phyloP scores from a whole-genome alignment of 2,113 vertebrate species.

The Actenoides lindsayi region DNA sequence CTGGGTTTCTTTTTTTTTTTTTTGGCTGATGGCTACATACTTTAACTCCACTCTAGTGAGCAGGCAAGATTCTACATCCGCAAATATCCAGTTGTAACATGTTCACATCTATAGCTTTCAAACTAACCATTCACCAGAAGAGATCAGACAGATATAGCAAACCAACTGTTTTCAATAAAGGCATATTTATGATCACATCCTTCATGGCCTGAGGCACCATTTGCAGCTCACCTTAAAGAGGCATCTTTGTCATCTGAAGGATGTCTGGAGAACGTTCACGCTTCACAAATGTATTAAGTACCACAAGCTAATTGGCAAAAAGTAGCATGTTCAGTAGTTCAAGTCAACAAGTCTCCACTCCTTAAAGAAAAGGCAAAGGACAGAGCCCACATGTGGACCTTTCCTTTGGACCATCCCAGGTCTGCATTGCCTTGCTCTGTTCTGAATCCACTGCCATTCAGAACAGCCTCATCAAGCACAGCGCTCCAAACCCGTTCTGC shows the following conservation, averaged over 20 bases:
- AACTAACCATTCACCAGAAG: background rate
- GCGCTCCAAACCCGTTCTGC: background rate
- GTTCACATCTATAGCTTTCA: background rate
- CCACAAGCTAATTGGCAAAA: background rate
- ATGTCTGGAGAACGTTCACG: background rate
- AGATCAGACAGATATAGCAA: background rate
- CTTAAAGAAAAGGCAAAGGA: background rate
- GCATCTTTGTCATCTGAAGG: background rate
- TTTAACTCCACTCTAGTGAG: background rate
- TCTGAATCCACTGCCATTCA: rapidly evolving
- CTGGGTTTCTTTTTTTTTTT: background rate
- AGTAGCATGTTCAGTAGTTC: background rate
- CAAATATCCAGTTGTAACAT: conserved; percentile 41
- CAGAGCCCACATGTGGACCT: background rate
- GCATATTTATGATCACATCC: background rate
- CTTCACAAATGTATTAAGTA: rapidly evolving
- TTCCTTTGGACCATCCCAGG: background rate
- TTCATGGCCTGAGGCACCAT: background rate
- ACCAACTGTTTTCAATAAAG: background rate
- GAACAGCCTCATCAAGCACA: too few relatives aligned
- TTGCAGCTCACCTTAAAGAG: background rate
- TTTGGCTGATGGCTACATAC: conserved; percentile 4
- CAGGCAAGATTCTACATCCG: conserved; percentile 12
- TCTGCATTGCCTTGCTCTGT: rapidly evolving
- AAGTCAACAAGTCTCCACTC: background rate